Conservation (phyloP, 2,888 invertebrate genomes). For the Thymelicus lineola region DNA sequence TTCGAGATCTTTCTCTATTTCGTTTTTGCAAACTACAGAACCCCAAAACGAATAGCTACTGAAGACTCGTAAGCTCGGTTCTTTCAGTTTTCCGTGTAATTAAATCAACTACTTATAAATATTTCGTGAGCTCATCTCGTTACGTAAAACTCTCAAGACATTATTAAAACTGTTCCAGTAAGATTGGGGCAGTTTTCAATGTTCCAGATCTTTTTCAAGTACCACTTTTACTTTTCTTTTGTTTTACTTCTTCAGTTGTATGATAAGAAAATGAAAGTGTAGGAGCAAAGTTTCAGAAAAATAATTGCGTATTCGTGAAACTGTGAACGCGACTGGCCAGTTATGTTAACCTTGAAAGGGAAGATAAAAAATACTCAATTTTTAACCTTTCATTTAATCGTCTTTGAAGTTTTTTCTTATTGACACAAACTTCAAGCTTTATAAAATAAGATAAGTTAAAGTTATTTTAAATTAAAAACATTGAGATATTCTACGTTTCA, state of each 20-base stretch:
- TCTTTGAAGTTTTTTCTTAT: no score
- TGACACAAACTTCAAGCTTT: no score
- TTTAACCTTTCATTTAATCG: no score
- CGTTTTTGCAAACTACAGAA: neutral
- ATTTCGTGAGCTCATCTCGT: slow-evolving; percentile 7
- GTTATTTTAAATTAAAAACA: no score
- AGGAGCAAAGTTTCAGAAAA: no score
- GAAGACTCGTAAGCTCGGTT: slow-evolving; percentile 6
- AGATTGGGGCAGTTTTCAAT: neutral
- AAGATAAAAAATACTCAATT: no score
- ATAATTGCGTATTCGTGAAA: no score
- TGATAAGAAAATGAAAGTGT: neutral
- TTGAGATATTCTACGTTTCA: no score
- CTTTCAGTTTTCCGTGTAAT: slow-evolving; percentile 16
- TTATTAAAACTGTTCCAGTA: slow-evolving; percentile 12
- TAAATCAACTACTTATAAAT: slow-evolving; percentile 23
- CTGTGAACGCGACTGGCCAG: no score
- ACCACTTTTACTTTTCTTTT: neutral
- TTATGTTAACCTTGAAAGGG: no score
- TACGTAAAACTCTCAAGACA: slow-evolving; percentile 14
- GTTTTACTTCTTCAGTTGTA: neutral
- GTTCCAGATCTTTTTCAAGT: neutral
- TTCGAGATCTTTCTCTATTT: neutral
- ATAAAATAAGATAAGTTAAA: no score
- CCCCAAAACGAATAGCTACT: neutral